Percentiles rank a stretch among this genome's conserved stretches.
Conservation (phyloP, 1,140 invertebrate species). For the Sarcophaga peregrina region DNA sequence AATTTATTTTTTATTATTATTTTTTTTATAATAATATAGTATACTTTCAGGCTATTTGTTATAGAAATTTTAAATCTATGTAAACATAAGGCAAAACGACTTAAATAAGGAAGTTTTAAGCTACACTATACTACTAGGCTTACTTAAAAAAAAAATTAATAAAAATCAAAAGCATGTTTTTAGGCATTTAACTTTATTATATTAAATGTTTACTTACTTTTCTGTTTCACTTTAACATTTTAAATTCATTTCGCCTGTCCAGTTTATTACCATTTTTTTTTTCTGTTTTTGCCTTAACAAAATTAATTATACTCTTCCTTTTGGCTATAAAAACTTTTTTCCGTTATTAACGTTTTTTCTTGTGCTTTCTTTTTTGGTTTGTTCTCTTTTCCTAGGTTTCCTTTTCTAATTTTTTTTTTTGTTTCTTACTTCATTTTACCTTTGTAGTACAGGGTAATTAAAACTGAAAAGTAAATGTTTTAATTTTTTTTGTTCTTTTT, state of each 20-base stretch:
- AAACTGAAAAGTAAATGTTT: slow-evolving; percentile 27
- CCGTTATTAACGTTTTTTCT: not conserved
- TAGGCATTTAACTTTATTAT: not conserved
- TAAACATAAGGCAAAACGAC: too few species aligned
- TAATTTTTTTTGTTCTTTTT: slow-evolving; percentile 10
- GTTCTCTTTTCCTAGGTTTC: not conserved
- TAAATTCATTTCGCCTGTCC: not conserved
- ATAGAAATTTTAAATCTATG: too few species aligned
- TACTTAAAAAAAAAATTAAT: not conserved
- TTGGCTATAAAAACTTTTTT: slow-evolving; percentile 1
- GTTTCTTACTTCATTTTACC: not conserved
- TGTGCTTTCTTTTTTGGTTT: not conserved
- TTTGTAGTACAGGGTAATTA: not conserved
- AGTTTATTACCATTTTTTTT: not conserved
- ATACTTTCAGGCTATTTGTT: too few species aligned
- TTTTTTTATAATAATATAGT: too few species aligned
- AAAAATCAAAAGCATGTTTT: not conserved
- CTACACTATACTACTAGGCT: too few species aligned
- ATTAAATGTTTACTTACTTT: not conserved
- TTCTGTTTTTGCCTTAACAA: not conserved
- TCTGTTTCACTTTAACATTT: not conserved
- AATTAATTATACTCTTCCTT: not conserved
- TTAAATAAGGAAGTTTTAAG: too few species aligned
- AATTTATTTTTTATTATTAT: too few species aligned
- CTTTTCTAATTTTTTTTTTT: not conserved